A percentile compares a stretch with the other conserved stretches of the same genome.
Conservation (phyloP, 2,797 vertebrate genomes). For the Trichosurus vulpecula region DNA sequence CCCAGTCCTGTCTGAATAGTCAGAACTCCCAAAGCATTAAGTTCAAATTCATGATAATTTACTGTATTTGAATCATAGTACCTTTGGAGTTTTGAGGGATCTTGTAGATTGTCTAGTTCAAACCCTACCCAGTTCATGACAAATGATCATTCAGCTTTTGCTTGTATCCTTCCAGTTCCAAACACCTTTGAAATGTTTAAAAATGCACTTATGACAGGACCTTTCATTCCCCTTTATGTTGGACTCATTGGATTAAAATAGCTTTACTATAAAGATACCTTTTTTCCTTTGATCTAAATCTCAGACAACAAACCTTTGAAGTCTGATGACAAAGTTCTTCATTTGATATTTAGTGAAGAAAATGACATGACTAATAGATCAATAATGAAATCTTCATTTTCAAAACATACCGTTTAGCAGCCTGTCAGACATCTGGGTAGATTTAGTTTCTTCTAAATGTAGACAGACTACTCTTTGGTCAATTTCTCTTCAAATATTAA, state of each 20-base stretch:
- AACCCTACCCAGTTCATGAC: not conserved
- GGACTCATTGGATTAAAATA: not conserved
- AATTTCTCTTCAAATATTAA: not conserved
- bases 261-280: not conserved
- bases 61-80: conserved; percentile 9
- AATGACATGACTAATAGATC: conserved; percentile 21
- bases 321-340: not conserved
- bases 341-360: not conserved
- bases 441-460: conserved; percentile 5
- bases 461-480: not conserved
- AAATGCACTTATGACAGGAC: not conserved
- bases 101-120: not conserved
- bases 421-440: conserved; percentile 29
- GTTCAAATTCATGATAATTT: conserved; percentile 55
- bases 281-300: not conserved
- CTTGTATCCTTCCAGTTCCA: not conserved
- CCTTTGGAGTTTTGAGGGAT: not conserved
- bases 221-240: not conserved
- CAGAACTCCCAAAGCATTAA: conserved; percentile 40
- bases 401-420: conserved; percentile 18
- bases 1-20: conserved; percentile 2
- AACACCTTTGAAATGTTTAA: not conserved
- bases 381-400: conserved; percentile 15
- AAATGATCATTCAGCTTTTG: not conserved
- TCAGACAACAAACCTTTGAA: not conserved